Base-by-base conservation (phyloP, 2,113 vertebrate genomes). In the Scortum barcoo region DNA sequence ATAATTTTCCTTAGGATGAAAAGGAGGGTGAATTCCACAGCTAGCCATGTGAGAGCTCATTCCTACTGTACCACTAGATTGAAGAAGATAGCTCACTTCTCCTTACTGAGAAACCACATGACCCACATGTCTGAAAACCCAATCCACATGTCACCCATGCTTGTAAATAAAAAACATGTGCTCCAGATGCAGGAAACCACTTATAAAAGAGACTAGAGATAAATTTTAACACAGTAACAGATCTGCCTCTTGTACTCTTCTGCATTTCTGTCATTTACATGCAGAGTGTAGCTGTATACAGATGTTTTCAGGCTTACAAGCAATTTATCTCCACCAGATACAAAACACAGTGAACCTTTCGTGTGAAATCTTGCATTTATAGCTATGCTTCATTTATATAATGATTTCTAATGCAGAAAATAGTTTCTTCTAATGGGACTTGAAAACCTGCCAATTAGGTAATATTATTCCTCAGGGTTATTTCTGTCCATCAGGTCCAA, bases 1-100 rank as follows among this genome's bases (percentile, higher is more conserved):
- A 70, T 90, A 85, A 91, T 92, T 91, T 93, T 81, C 76, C 50
- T 68, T 22, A 72, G 57, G 76, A 90, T 90, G 75, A 93, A 88
- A 92, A 75, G 69, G 51, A 78, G 69, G 76, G 83, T 77, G 81
- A 75, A 93, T 91, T 93, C 88, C 89, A 83, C 46, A 82, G 51
- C 54, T 33, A 62, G 40, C 53, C 78, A 72, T 80, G 42, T 80
- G 67, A 72, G 54, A 69, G 60, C 74, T 84, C 42, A 79, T 80
- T 81, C 58, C 62, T 38, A 26, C 63, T 75, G 71, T 58, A 76
- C 66, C 51, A 50, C 72, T 46, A 30, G 63, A 75, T 60, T 67
- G 20, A 71, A 78, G 69, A 78, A 71, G 80, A 88, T 79, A 73
- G 57, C 30, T 68, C 19, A 26, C 17, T 76, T 60, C 42, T 63